Percentiles rank a stretch among this genome's conserved stretches.
Conservation (phyloP, 2,113 vertebrate species). For the Gymnogyps californianus region DNA sequence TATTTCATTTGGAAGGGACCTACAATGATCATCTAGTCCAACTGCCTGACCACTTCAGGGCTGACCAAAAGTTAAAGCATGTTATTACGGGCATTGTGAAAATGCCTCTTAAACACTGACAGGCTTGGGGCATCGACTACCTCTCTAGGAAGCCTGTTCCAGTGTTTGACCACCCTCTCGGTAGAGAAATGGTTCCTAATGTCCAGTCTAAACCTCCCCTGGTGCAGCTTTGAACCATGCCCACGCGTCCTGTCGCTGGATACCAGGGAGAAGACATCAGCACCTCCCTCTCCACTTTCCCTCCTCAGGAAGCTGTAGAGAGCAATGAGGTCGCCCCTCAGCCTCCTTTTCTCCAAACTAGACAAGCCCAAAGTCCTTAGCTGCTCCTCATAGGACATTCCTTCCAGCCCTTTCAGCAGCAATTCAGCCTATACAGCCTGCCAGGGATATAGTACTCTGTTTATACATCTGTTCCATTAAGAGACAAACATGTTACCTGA, state of each 20-base stretch:
- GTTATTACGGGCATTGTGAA: neutral
- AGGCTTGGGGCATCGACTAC: fast-evolving
- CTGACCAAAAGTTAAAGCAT: neutral
- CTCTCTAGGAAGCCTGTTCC: neutral
- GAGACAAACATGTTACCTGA: neutral
- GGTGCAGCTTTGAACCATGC: neutral
- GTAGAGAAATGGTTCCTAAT: neutral
- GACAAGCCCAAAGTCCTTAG: neutral
- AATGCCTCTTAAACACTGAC: neutral
- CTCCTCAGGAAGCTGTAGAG: neutral
- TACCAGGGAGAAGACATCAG: neutral
- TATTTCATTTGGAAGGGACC: neutral
- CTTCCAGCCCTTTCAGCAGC: neutral
- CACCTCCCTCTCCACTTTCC: neutral
- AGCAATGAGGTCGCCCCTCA: neutral
- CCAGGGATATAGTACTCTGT: neutral
- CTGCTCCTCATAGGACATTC: neutral
- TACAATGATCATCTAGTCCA: neutral
- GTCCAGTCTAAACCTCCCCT: neutral
- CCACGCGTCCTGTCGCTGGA: fast-evolving
- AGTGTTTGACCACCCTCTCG: neutral
- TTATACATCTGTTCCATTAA: neutral
- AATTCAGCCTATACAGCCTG: neutral
- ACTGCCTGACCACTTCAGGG: neutral
- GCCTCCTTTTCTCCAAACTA: neutral